Conservation (phyloP, 2,888 invertebrate species). For the Heliconius aoede region DNA sequence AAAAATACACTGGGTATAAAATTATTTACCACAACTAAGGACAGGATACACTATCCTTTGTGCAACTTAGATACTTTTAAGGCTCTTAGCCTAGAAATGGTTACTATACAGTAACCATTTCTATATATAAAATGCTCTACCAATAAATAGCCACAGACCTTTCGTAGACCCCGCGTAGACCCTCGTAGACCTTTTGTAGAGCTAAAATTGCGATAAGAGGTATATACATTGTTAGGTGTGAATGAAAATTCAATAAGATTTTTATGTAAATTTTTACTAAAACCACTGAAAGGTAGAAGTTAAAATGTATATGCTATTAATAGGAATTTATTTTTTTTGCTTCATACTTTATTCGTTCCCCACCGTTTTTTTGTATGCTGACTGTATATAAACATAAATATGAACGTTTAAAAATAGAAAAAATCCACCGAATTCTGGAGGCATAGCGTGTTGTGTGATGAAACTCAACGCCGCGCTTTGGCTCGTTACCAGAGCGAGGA, state of each 20-base stretch:
- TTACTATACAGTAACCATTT: not conserved
- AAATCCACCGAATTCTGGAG: not conserved
- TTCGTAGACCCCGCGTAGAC: slow-evolving; percentile 12
- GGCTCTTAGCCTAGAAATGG: not conserved
- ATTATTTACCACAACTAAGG: not conserved
- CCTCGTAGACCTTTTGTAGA: slow-evolving; percentile 11
- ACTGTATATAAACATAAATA: no score
- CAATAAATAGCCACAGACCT: not conserved
- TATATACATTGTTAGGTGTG: slow-evolving; percentile 6
- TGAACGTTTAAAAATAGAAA: no score
- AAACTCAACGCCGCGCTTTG: not conserved
- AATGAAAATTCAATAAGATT: not conserved
- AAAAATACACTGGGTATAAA: no score
- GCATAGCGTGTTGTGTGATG: not conserved
- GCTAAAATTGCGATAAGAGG: slow-evolving; percentile 11
- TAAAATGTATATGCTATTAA: not conserved
- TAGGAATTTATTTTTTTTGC: not conserved
- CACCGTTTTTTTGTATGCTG: no score
- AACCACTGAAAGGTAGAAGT: not conserved
- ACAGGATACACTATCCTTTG: not conserved
- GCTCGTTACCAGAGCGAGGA: no score
- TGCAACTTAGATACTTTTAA: not conserved
- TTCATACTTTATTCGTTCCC: not conserved
- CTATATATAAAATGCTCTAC: not conserved
- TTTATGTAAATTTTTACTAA: not conserved